phyloP scores from a whole-genome alignment of 2,888 invertebrate genomes.

The Rhamphomyia laevipes region DNA sequence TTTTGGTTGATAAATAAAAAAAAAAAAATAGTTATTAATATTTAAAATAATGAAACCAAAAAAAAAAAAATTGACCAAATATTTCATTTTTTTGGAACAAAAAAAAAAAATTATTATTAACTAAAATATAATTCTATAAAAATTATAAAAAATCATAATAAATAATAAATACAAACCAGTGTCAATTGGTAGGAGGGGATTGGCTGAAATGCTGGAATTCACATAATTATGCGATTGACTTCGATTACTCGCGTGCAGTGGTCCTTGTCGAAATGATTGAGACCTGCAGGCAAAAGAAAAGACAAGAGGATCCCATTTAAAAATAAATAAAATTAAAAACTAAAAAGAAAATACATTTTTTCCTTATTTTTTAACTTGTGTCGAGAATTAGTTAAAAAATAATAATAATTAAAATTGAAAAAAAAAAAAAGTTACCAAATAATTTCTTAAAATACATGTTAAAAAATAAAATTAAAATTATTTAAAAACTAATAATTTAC shows the following conservation, averaged over 20 bases:
- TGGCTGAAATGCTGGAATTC: constrained; percentile 84
- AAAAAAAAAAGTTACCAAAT: too few relatives aligned
- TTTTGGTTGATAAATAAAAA: constrained; percentile 3
- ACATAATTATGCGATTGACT: constrained; percentile 52
- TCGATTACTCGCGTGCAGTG: constrained; percentile 41
- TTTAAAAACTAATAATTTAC: too few relatives aligned
- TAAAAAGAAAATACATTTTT: too few relatives aligned
- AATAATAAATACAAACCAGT: constrained; percentile 46
- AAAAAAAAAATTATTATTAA: too few relatives aligned
- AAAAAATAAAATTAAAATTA: too few relatives aligned
- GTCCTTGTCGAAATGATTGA: constrained; percentile 79
- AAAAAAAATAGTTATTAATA: constrained; percentile 8
- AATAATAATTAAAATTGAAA: too few relatives aligned
- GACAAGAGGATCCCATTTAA: constrained; percentile 37
- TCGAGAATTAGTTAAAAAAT: background rate
- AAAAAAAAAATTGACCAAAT: constrained; percentile 11
- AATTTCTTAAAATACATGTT: too few relatives aligned
- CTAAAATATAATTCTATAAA: too few relatives aligned
- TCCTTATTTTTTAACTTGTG: background rate
- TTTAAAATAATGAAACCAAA: constrained; percentile 6
- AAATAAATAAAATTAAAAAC: background rate
- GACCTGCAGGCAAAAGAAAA: constrained; percentile 59
- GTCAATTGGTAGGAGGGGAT: constrained; percentile 86
- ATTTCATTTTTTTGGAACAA: too few relatives aligned
- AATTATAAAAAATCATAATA: constrained; percentile 11